These are phyloP conservation scores for Colossoma macropomum DNA, from an alignment of 2,113 vertebrate species.

Conservation along the genomic window DNA sequence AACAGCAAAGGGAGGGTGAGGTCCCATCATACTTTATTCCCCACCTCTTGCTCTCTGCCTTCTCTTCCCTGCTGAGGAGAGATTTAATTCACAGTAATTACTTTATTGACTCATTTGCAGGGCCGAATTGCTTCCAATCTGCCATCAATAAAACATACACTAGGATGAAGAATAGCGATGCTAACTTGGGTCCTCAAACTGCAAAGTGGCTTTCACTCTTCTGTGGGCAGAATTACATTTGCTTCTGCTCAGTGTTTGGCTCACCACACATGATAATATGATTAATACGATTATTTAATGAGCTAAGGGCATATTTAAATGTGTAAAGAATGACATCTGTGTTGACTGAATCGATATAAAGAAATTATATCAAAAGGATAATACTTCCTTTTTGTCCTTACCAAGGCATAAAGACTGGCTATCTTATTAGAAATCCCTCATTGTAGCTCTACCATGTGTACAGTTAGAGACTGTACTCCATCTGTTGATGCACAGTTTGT, in stretches of 20 bases:
- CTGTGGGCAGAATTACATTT: conserved; percentile 10
- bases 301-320: neutral
- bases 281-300: conserved; percentile 34
- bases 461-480: no score
- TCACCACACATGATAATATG: conserved; percentile 12
- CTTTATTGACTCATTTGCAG: conserved; percentile 81
- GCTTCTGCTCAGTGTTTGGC: conserved; percentile 13
- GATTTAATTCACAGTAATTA: conserved; percentile 80
- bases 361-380: no score
- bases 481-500: no score
- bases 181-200: conserved; percentile 64
- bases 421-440: no score
- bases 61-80: conserved; percentile 66
- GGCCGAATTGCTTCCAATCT: conserved; percentile 72
- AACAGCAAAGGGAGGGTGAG: conserved; percentile 69
- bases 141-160: conserved; percentile 79
- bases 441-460: no score
- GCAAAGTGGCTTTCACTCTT: conserved; percentile 54
- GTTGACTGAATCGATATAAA: neutral
- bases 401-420: no score
- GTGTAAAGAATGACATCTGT: neutral
- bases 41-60: conserved; percentile 51
- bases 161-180: conserved; percentile 74
- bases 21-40: conserved; percentile 57
- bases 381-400: no score